Conservation (phyloP, 2,797 vertebrate genomes). For the Lateolabrax maculatus region DNA sequence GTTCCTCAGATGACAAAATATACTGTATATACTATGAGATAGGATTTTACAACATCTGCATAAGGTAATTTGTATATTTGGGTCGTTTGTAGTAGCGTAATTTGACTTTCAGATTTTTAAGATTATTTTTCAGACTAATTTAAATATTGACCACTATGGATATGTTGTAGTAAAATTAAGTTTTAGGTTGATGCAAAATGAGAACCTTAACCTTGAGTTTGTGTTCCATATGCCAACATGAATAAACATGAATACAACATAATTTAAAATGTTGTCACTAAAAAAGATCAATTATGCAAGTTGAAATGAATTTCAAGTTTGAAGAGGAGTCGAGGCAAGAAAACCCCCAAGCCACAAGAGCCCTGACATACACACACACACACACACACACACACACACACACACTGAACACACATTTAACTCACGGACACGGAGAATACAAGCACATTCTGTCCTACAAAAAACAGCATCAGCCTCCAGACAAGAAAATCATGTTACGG, state of each 20-base stretch:
- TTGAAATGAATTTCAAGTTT: conserved; percentile 33
- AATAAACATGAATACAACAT: conserved; percentile 2
- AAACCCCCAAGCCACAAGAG: conserved; percentile 18
- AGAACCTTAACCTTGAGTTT: neutral
- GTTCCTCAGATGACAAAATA: too few species aligned
- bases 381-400: conserved; percentile 9
- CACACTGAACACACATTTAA: conserved; percentile 4
- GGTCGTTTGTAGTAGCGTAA: too few species aligned
- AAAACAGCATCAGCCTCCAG: conserved; percentile 48
- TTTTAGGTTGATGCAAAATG: neutral
- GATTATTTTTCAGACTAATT: too few species aligned
- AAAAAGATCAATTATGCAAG: conserved; percentile 25
- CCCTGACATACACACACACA: conserved; percentile 2
- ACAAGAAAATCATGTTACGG: conserved; percentile 48
- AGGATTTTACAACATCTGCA: too few species aligned
- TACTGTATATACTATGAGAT: too few species aligned
- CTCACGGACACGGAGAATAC: conserved; percentile 24
- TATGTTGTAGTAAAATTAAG: neutral
- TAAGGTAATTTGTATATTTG: too few species aligned
- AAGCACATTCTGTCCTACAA: conserved; percentile 51
- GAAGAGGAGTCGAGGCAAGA: conserved; percentile 18
- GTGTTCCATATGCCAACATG: neutral
- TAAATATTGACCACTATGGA: neutral
- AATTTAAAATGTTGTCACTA: conserved; percentile 6
- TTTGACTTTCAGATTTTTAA: too few species aligned